Conservation (phyloP, 2,797 vertebrate species). For the Channa striata region DNA sequence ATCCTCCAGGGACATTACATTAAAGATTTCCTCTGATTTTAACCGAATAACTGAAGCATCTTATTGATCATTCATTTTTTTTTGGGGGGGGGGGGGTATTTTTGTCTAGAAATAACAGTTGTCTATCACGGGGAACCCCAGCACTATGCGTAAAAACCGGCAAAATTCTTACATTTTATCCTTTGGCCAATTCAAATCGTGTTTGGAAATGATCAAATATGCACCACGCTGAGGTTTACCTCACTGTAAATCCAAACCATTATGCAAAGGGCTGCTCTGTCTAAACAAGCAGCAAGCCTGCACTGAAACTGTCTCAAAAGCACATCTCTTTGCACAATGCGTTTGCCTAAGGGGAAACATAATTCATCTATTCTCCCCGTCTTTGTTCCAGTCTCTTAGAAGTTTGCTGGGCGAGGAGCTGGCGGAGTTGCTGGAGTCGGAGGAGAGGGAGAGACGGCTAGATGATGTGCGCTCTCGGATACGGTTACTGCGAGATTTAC, state of each 20-base stretch:
- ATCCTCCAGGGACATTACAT: background rate
- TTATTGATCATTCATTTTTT: background rate
- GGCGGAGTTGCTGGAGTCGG: constrained; percentile 85
- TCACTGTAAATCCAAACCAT: constrained; percentile 2
- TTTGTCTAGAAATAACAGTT: background rate
- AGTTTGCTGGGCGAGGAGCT: constrained; percentile 87
- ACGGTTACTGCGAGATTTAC: constrained; percentile 87
- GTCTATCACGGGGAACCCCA: background rate
- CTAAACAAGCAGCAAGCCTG: constrained; percentile 18
- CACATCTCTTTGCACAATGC: constrained; percentile 11
- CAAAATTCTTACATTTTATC: background rate
- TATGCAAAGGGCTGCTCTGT: constrained; percentile 14
- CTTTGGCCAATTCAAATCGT: background rate
- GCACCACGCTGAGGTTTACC: constrained; percentile 7
- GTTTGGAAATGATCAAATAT: constrained; percentile 10
- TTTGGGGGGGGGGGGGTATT: background rate
- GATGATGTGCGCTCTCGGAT: constrained; percentile 84
- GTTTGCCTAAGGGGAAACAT: background rate
- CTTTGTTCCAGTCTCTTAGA: constrained; percentile 81
- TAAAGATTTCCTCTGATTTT: background rate
- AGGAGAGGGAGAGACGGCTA: constrained; percentile 80
- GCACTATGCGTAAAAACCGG: constrained; percentile 5
- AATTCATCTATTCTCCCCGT: constrained; percentile 46
- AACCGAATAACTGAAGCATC: background rate
- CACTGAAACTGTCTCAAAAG: constrained; percentile 10